phyloP scores from a whole-genome alignment of 2,888 invertebrate genomes.

The Acleris laterana region DNA sequence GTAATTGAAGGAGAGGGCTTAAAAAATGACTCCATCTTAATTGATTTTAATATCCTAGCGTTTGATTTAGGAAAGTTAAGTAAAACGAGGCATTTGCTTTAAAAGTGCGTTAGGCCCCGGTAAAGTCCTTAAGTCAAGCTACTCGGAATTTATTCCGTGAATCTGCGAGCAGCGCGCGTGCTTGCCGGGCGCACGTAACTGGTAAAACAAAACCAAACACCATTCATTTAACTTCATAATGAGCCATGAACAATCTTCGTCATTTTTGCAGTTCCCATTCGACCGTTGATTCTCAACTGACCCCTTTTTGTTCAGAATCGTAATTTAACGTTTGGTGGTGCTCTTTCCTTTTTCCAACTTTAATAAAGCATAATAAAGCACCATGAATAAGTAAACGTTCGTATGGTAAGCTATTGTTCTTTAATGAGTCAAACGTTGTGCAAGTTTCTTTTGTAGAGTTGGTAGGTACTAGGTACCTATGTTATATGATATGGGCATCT shows the following conservation, averaged over 20 bases:
- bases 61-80: too few relatives aligned
- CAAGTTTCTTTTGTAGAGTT: conserved; percentile 52
- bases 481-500: conserved; percentile 55
- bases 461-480: conserved; percentile 12
- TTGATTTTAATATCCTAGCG: neutral
- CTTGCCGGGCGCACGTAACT: conserved; percentile 56
- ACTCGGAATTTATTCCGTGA: conserved; percentile 14
- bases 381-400: conserved; percentile 73
- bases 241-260: conserved; percentile 78
- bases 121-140: neutral
- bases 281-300: conserved; percentile 58
- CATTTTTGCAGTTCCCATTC: conserved; percentile 71
- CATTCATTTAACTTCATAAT: conserved; percentile 77
- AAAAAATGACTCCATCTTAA: neutral
- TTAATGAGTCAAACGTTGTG: conserved; percentile 63
- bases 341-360: conserved; percentile 55
- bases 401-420: conserved; percentile 70
- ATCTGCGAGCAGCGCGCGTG: conserved; percentile 45
- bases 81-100: neutral
- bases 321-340: conserved; percentile 69
- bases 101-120: neutral
- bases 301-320: conserved; percentile 66
- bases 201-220: conserved; percentile 60
- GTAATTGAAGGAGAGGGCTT: conserved; percentile 14
- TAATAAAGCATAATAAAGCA: conserved; percentile 73